A percentile compares a stretch with the other conserved stretches of the same genome.
Evolutionary conservation across 2,888 invertebrate species (phyloP).

Genomic region (Tipula confusa): DNA sequence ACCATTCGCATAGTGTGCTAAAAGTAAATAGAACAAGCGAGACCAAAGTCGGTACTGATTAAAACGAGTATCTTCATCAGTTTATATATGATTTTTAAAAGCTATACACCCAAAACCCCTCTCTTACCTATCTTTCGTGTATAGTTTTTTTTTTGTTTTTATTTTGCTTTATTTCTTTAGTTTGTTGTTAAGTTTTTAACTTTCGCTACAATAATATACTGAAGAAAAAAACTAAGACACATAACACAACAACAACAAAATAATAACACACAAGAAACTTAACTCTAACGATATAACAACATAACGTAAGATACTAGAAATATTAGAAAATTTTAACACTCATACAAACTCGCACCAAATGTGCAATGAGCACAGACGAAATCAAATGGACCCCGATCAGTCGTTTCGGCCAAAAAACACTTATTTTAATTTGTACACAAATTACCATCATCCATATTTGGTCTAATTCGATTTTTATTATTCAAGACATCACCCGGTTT

Average conservation of each 20-base stretch:
- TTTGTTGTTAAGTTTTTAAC: constrained; percentile 28
- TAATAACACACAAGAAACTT: constrained; percentile 14
- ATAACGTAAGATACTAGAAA: neutral
- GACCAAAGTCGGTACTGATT: constrained; percentile 51
- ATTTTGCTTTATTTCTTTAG: neutral
- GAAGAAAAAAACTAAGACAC: neutral
- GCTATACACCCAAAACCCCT: neutral
- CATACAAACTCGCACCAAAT: neutral
- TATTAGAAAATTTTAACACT: neutral
- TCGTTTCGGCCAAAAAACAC: too few relatives aligned
- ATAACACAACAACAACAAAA: neutral
- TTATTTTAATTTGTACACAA: too few relatives aligned
- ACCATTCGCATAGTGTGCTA: constrained; percentile 51
- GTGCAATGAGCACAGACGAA: too few relatives aligned
- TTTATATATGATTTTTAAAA: constrained; percentile 44
- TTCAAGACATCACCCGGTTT: too few relatives aligned
- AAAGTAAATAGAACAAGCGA: constrained; percentile 40
- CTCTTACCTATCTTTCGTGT: constrained; percentile 25
- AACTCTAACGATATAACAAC: neutral
- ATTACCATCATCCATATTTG: too few relatives aligned
- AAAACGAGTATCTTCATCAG: constrained; percentile 42
- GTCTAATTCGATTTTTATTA: too few relatives aligned
- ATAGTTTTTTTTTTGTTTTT: neutral
- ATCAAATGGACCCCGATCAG: too few relatives aligned
- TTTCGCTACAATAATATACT: constrained; percentile 28